These are phyloP conservation scores for Caligus rogercresseyi DNA, from an alignment of 1,140 invertebrate genomes.

Conservation along the genomic window DNA sequence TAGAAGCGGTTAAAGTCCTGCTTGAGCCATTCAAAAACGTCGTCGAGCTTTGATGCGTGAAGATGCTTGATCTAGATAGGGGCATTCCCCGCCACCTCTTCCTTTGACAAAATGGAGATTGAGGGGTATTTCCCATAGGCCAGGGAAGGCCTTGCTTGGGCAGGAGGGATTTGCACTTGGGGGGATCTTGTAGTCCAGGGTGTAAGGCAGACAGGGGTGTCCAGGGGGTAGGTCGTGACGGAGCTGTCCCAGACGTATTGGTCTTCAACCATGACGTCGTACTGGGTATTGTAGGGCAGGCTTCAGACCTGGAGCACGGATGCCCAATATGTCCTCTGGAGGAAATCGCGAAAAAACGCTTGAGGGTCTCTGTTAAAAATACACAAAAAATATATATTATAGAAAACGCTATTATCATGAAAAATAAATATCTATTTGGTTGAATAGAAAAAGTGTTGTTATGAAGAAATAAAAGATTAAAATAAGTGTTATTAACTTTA, in stretches of 20 bases:
- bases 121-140: slow-evolving; percentile 81
- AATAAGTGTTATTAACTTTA: too few relatives aligned
- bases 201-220: slow-evolving; percentile 79
- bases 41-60: slow-evolving; percentile 56
- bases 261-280: slow-evolving; percentile 73
- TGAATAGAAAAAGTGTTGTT: too few relatives aligned
- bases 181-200: slow-evolving; percentile 71
- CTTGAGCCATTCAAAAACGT: slow-evolving; percentile 64
- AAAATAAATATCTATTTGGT: too few relatives aligned
- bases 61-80: slow-evolving; percentile 75
- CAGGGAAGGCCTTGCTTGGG: slow-evolving; percentile 54
- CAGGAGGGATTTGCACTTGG: slow-evolving; percentile 83
- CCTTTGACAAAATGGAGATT: slow-evolving; percentile 75
- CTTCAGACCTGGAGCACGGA: slow-evolving; percentile 72
- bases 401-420: too few relatives aligned
- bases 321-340: slow-evolving; percentile 58
- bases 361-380: not conserved
- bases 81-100: slow-evolving; percentile 57
- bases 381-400: not conserved
- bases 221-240: slow-evolving; percentile 58
- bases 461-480: too few relatives aligned
- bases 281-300: slow-evolving; percentile 76
- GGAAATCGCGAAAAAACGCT: slow-evolving; percentile 42
- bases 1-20: slow-evolving; percentile 75
- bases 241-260: slow-evolving; percentile 82